Conservation (phyloP, 2,888 invertebrate genomes). For the Sepiola atlantica region DNA sequence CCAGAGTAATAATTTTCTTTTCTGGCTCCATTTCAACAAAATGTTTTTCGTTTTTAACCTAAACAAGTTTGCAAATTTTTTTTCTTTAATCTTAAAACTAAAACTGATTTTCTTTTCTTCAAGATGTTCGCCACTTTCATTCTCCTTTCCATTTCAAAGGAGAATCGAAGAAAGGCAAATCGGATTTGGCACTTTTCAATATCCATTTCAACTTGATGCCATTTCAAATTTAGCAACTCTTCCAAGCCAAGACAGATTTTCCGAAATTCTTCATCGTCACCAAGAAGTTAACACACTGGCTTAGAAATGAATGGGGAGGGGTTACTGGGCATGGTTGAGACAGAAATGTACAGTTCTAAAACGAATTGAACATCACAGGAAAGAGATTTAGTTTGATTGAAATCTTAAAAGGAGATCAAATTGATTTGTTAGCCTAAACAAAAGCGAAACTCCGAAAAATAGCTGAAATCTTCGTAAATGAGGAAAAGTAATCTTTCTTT, state of each 20-base stretch:
- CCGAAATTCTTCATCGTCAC: background rate
- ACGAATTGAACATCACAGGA: background rate
- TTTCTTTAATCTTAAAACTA: background rate
- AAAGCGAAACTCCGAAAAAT: background rate
- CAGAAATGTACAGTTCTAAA: background rate
- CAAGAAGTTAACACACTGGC: background rate
- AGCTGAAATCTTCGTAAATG: background rate
- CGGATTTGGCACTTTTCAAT: conserved; percentile 32
- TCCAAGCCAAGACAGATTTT: background rate
- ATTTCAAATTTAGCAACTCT: conserved; percentile 20
- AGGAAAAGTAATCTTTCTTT: background rate
- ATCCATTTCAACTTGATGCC: background rate
- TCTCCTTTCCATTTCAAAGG: background rate
- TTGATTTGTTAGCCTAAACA: background rate
- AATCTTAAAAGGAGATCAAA: background rate
- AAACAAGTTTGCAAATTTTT: background rate
- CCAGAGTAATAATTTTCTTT: background rate
- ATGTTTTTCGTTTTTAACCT: background rate
- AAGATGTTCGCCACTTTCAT: background rate
- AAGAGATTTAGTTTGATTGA: background rate
- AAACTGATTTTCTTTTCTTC: conserved; percentile 7
- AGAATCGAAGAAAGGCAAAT: background rate
- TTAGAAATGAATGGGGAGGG: background rate
- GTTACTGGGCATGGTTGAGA: background rate
- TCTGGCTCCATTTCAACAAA: background rate